These are phyloP conservation scores for human DNA, from an alignment of 2,113 vertebrate species.

Conservation along the genomic window DNA sequence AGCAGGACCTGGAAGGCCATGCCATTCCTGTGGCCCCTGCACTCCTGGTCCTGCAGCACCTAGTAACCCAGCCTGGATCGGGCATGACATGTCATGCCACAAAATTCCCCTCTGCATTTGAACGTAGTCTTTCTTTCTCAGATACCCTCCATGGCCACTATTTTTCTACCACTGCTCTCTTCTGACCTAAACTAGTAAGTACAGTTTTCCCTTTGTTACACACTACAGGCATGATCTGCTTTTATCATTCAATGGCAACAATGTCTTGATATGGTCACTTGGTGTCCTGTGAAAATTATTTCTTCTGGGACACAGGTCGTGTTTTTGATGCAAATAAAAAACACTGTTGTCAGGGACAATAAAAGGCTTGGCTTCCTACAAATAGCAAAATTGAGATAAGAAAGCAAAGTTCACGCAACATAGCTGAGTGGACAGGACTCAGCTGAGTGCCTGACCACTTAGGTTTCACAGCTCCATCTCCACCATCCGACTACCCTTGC, in stretches of 20 bases:
- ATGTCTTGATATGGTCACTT: neutral
- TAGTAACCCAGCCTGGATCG: neutral
- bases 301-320: neutral
- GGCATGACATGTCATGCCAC: neutral
- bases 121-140: neutral
- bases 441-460: neutral
- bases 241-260: neutral
- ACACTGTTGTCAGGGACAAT: neutral
- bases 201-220: neutral
- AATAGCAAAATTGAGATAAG: neutral
- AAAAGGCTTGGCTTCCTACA: neutral
- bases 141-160: neutral
- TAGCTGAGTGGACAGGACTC: neutral
- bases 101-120: neutral
- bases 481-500: neutral
- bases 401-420: neutral
- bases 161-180: neutral
- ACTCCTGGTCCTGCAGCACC: accelerated
- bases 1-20: accelerated
- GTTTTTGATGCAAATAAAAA: neutral
- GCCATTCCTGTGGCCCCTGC: accelerated
- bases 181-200: neutral
- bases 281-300: neutral
- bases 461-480: neutral
- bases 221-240: neutral